Conservation (phyloP, 64 coral and sea anemone genomes). For the Trachythela sp. region DNA sequence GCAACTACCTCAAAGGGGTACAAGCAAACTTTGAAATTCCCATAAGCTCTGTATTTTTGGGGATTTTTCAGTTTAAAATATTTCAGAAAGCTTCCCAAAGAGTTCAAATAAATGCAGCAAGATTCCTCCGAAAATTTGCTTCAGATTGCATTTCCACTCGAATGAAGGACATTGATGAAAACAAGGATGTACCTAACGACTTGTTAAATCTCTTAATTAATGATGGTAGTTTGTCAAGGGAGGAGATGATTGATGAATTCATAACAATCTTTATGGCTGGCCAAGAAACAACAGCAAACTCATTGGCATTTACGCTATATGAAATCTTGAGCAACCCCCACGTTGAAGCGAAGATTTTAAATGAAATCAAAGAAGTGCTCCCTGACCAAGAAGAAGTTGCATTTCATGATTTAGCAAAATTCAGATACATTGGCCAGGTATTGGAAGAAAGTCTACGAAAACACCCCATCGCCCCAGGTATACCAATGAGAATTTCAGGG, state of each 20-base stretch:
- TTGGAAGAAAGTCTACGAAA: neutral
- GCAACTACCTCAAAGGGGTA: no score
- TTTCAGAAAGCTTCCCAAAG: neutral
- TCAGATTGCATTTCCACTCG: neutral
- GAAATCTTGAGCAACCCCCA: neutral
- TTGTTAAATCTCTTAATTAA: neutral
- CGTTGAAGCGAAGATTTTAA: neutral
- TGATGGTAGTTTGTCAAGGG: neutral
- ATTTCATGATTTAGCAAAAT: neutral
- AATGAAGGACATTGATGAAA: neutral
- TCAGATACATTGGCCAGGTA: neutral
- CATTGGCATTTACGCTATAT: neutral
- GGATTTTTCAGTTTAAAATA: neutral
- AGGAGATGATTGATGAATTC: neutral
- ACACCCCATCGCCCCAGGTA: neutral
- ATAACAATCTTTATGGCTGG: no score
- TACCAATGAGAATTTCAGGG: no score
- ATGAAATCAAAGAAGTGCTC: neutral
- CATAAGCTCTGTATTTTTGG: neutral
- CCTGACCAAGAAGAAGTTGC: neutral
- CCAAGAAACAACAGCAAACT: neutral
- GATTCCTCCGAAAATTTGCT: neutral
- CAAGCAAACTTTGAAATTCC: no score
- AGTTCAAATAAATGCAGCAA: conserved; percentile 2
- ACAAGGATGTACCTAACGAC: neutral